A percentile compares a stretch with the other conserved stretches of the same genome.
phyloP scores from a whole-genome alignment of 64 coral and sea anemone genomes.

The Porites lutea region DNA sequence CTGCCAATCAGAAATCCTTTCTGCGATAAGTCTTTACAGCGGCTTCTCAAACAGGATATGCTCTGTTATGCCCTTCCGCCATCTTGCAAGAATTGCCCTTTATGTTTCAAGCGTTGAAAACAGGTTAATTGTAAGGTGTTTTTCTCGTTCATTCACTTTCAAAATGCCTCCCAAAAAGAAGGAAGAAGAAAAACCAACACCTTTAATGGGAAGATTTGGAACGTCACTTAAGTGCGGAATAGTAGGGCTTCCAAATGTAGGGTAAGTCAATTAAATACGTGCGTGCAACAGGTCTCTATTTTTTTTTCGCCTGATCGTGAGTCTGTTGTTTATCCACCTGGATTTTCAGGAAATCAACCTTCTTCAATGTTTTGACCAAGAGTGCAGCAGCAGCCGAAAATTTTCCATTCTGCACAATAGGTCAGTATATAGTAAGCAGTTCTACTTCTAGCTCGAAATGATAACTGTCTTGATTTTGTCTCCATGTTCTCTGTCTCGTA shows the following conservation, averaged over 20 bases:
- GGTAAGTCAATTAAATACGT: constrained; percentile 47
- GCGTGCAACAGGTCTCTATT: not conserved
- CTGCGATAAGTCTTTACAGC: not conserved
- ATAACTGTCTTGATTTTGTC: too few relatives aligned
- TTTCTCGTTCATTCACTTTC: constrained; percentile 57
- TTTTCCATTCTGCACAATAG: constrained; percentile 99
- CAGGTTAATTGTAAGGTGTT: constrained; percentile 20
- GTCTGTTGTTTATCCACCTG: constrained; percentile 53
- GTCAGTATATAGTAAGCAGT: constrained; percentile 36
- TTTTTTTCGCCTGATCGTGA: not conserved
- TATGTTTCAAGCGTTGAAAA: constrained; percentile 27
- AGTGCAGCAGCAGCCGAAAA: constrained; percentile 92
- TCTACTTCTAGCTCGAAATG: too few relatives aligned
- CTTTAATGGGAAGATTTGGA: constrained; percentile 96
- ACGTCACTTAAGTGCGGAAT: constrained; percentile 98
- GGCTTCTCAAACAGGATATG: constrained; percentile 1
- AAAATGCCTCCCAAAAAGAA: constrained; percentile 99
- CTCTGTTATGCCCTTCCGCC: constrained; percentile 52
- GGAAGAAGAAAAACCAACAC: constrained; percentile 86
- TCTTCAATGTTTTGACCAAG: constrained; percentile 99
- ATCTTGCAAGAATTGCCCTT: constrained; percentile 24
- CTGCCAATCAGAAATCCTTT: constrained; percentile 4
- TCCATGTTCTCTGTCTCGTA: too few relatives aligned
- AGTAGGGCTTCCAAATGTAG: constrained; percentile 97
- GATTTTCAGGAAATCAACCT: constrained; percentile 94